Conservation (phyloP, 2,797 vertebrate species). For the Pampus argenteus region DNA sequence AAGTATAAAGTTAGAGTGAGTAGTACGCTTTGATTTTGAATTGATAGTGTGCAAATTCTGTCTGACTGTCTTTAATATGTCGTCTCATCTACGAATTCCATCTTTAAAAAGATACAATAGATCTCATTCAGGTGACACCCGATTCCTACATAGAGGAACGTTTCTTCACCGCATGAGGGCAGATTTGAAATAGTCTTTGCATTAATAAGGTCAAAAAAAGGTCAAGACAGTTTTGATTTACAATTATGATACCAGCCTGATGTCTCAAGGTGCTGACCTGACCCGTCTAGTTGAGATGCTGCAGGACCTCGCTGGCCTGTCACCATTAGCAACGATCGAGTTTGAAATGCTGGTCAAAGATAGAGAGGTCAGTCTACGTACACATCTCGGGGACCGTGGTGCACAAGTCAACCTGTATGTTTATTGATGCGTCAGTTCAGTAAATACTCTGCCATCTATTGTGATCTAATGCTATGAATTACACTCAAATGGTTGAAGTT, state of each 20-base stretch:
- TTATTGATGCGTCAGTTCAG: no score
- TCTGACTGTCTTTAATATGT: not conserved
- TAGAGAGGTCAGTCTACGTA: not conserved
- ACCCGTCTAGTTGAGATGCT: not conserved
- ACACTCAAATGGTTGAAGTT: not conserved
- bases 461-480: not conserved
- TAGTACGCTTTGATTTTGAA: not conserved
- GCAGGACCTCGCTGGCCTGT: not conserved
- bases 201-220: not conserved
- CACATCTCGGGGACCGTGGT: not conserved
- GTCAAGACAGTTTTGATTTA: not conserved
- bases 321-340: not conserved
- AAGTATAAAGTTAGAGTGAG: no score
- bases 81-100: not conserved
- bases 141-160: not conserved
- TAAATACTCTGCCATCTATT: not conserved
- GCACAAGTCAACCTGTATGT: not conserved
- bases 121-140: accelerated
- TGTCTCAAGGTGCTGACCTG: not conserved
- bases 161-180: not conserved
- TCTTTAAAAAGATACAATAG: not conserved
- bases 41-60: no score
- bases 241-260: not conserved
- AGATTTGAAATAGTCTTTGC: no score
- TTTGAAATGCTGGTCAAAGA: not conserved